Evolutionary conservation across 92 coral and sea anemone genomes (phyloP).

Genomic region (Zoanthus sansibaricus): DNA sequence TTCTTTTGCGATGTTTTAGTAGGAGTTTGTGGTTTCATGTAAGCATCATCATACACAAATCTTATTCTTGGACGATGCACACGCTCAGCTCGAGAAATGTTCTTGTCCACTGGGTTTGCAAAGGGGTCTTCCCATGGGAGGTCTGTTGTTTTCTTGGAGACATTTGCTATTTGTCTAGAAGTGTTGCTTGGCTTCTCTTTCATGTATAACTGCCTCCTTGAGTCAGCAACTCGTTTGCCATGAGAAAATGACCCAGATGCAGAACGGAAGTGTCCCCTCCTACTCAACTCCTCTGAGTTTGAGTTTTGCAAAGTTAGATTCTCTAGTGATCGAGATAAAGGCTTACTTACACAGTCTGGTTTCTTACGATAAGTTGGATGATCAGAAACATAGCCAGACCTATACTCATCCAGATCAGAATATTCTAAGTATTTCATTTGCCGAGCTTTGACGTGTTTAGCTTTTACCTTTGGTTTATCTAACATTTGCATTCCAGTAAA

Average conservation of each 20-base stretch:
- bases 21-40: conserved; percentile 36
- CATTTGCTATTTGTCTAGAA: conserved; percentile 44
- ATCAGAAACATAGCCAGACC: conserved; percentile 60
- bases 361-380: conserved; percentile 37
- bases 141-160: conserved; percentile 68
- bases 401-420: conserved; percentile 71
- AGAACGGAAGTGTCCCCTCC: conserved; percentile 65
- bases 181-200: conserved; percentile 60
- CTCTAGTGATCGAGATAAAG: conserved; percentile 85
- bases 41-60: conserved; percentile 44
- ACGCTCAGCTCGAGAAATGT: conserved; percentile 61
- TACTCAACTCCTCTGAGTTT: conserved; percentile 44
- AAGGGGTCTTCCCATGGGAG: conserved; percentile 99
- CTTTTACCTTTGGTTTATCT: conserved; percentile 54
- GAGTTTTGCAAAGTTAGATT: conserved; percentile 61
- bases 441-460: conserved; percentile 56
- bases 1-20: conserved; percentile 57
- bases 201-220: conserved; percentile 23
- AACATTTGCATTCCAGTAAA: conserved; percentile 68
- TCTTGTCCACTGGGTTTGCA: conserved; percentile 96
- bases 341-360: conserved; percentile 68
- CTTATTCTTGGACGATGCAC: conserved; percentile 78
- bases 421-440: conserved; percentile 72
- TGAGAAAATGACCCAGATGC: conserved; percentile 63
- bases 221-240: conserved; percentile 48